Evolutionary conservation across 2,797 vertebrate genomes (phyloP).

Genomic region (Oreochromis grahami): DNA sequence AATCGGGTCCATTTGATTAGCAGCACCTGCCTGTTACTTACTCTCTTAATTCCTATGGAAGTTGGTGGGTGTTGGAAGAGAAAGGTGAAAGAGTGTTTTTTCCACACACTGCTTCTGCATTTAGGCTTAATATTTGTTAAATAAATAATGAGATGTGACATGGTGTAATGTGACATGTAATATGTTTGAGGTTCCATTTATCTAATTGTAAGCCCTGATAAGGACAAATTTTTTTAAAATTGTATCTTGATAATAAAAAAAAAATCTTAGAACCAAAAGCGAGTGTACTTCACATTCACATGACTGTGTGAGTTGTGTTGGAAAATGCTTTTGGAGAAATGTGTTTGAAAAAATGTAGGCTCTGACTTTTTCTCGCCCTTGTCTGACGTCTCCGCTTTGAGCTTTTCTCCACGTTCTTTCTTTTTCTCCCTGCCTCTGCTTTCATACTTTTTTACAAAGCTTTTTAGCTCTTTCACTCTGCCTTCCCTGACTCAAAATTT

Average conservation of each 20-base stretch:
- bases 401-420: neutral
- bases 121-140: neutral
- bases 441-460: slow-evolving; percentile 15
- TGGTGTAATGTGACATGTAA: neutral
- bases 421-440: neutral
- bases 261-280: neutral
- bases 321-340: neutral
- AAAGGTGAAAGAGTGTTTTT: neutral
- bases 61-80: neutral
- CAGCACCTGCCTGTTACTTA: neutral
- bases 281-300: neutral
- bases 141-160: neutral
- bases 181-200: neutral
- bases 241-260: neutral
- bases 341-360: neutral
- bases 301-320: neutral
- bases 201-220: neutral
- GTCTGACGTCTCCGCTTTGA: neutral
- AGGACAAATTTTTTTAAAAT: neutral
- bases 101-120: neutral
- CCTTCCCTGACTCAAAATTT: slow-evolving; percentile 10
- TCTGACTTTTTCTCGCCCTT: neutral
- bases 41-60: neutral
- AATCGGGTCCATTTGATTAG: neutral
- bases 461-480: slow-evolving; percentile 2